A percentile compares a stretch with the other conserved stretches of the same genome.
Evolutionary conservation across 23 tunicate species (phyloP).

Genomic region (Trididemnum nubilum): DNA sequence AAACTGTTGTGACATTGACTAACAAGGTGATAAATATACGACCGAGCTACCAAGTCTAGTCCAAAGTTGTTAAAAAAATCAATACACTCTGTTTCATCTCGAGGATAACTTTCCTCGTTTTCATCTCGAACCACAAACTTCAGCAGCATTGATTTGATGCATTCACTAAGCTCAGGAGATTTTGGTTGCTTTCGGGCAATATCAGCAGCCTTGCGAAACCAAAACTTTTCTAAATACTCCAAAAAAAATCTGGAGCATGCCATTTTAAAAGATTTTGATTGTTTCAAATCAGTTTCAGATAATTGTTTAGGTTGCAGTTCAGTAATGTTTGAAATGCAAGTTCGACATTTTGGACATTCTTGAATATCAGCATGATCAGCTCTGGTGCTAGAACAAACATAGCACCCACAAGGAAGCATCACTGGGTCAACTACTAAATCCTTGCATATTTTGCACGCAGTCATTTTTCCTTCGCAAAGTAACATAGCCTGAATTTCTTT

Average conservation of each 20-base stretch:
- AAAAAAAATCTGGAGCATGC: conserved; percentile 68
- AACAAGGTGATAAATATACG: conserved; percentile 54
- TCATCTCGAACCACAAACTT: conserved; percentile 47
- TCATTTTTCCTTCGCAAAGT: conserved; percentile 40
- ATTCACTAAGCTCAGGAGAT: not conserved
- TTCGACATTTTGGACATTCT: conserved; percentile 54
- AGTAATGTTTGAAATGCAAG: not conserved
- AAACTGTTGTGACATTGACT: conserved; percentile 17
- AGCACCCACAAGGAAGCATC: conserved; percentile 53
- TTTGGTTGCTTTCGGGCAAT: not conserved
- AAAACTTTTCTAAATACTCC: conserved; percentile 63
- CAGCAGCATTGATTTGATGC: conserved; percentile 9
- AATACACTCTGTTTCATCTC: too few relatives aligned
- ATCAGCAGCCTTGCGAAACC: conserved; percentile 25
- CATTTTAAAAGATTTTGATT: conserved; percentile 29
- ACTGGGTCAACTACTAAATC: conserved; percentile 30
- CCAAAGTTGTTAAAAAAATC: conserved; percentile 9
- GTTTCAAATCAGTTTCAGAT: conserved; percentile 20
- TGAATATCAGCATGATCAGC: not conserved
- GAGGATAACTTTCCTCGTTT: not conserved
- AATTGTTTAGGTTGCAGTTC: conserved; percentile 35
- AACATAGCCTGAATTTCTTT: conserved; percentile 36
- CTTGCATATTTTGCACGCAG: conserved; percentile 50
- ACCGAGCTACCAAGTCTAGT: conserved; percentile 14
- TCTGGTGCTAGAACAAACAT: conserved; percentile 26